Evolutionary conservation across 2,888 invertebrate species (phyloP), one percentile per base, ranked within the genome.

Genomic region (Amiota mariae): DNA sequence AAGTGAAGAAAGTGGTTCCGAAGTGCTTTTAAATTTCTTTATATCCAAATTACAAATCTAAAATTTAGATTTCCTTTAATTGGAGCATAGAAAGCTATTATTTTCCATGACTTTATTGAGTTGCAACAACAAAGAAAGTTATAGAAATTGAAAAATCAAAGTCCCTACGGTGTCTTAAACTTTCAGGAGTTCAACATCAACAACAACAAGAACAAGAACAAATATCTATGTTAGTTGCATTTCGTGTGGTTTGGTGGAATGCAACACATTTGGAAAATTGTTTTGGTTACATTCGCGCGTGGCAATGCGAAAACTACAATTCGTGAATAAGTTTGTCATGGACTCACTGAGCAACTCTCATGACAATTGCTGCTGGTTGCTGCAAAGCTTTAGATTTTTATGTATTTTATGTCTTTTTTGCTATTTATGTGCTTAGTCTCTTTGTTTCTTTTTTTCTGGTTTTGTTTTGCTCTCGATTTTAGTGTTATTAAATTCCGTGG

Each of bases 401-500:
- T 24, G 36, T 36, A 6, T 36, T 36, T 36, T 6, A 6, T 36
- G 2, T 36, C 3, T 2, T 36, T 36, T 36, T 36, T 36, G 6
- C 4, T 36, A 36, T 36, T 36, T 36, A 6, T 36, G 6, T 6
- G 36, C 36, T 36, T 6, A 36, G 4, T 4, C 3, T 36, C 36
- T 36, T 36, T 36, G 8, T 36, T 36, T 36, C n/a, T n/a, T 36
- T 36, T 2, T 36, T 2, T 36, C 4, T 36, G 2, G 36, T 36
- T 36, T 36, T 36, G 36, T 36, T 36, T 36, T 36, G 36, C 36
- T 36, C 36, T 36, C 8, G 3, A 36, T 36, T 68, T 68, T 68
- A 68, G 67, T 68, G 67, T 54, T 68, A 68, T 68, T 68, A 68
- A 68, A 68, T 51, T 68, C 67, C 6, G 51, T 68, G 67, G 20